Base-by-base conservation (phyloP, 1,140 invertebrate species). In the Antheraea pernyi region DNA sequence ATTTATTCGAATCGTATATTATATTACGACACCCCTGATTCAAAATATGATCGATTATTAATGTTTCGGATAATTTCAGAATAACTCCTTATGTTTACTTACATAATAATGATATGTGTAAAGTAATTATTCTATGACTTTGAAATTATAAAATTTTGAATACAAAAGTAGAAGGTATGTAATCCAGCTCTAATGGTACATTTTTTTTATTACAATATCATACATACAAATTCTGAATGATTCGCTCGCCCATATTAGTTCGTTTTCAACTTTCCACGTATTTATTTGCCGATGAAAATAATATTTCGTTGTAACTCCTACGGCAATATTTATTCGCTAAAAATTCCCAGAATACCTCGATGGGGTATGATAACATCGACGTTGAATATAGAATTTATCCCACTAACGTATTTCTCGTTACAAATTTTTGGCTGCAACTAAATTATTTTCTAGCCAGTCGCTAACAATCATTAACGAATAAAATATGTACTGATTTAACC, bases 21-120 rank as follows among this genome's bases (percentile, higher is more conserved):
- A 30, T 30, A 30, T 30, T 30, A 30, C 22, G 22, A 30, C 22
- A 30, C 22, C 22, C 22, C 7, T 42, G 7, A 42, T 53, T 53
- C 13, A 53, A 53, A 53, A 53, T 53, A 53, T 53, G 1, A 10
- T 53, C 16, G 46, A 53, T 6, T 53, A 6, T 53, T 53, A 13
- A 53, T 16, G 5, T 53, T 13, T 53, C 6, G 46, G 16, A 53
- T 0, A n/a, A 53, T 6, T 13, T 53, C 16, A 53, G 16, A 53
- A 53, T 53, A 16, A 53, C 46, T 16, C 16, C 46, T 13, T 53
- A 53, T 53, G 46, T 53, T 53, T 53, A 53, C 46, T 53, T 53
- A 53, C 46, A 53, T 53, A 53, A 11, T 53, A 53, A 53, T 53
- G 46, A 53, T 53, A 53, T 53, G 46, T 53, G 46, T 53, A 53